phyloP scores from a whole-genome alignment of 1,140 invertebrate species.

The Brachionus manjavacas region DNA sequence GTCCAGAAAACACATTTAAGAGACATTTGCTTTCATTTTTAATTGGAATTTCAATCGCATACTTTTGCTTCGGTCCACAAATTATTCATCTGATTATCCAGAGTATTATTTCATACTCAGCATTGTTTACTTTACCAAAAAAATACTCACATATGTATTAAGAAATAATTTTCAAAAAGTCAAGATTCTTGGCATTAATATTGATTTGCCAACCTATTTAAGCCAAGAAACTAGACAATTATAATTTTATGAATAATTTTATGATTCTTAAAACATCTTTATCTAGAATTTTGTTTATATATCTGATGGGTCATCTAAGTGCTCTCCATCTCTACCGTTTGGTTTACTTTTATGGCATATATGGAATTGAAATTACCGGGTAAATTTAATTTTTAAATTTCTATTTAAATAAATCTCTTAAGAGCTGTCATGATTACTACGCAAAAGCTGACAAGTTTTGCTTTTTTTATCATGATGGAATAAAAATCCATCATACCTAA shows the following conservation, averaged over 20 bases:
- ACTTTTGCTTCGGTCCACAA: slow-evolving; percentile 17
- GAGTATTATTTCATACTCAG: neutral
- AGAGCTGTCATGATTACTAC: slow-evolving; percentile 91
- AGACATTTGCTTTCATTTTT: neutral
- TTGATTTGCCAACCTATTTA: neutral
- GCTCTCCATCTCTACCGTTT: slow-evolving; percentile 77
- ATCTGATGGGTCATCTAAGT: neutral
- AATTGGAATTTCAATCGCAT: neutral
- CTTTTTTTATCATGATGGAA: slow-evolving; percentile 85
- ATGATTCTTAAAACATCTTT: neutral
- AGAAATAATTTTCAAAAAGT: neutral
- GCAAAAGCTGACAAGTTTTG: slow-evolving; percentile 85
- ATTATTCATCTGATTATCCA: slow-evolving; percentile 20
- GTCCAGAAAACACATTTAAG: neutral
- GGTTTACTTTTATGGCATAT: slow-evolving; percentile 78
- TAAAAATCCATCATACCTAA: neutral
- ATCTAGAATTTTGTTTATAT: neutral
- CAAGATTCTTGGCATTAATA: neutral
- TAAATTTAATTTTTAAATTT: slow-evolving; percentile 45
- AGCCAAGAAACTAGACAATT: neutral
- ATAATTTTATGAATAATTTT: neutral
- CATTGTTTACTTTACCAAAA: neutral
- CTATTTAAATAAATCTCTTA: slow-evolving; percentile 35
- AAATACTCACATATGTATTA: neutral
- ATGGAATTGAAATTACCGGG: slow-evolving; percentile 84